Percentiles rank a stretch among this genome's conserved stretches.
phyloP scores from a whole-genome alignment of 2,797 vertebrate species.

The Iguana delicatissima region DNA sequence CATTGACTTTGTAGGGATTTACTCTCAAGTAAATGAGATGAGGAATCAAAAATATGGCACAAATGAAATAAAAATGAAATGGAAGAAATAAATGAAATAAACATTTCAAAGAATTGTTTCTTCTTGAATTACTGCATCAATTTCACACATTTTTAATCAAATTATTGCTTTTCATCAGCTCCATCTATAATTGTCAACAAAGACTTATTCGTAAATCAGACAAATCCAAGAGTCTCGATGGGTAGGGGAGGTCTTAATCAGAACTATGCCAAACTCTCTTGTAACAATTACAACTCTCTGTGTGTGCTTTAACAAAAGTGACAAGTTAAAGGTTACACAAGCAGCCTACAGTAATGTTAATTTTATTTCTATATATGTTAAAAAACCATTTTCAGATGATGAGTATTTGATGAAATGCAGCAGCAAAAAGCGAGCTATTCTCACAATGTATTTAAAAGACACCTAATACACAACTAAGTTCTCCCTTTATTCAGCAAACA shows the following conservation, averaged over 20 bases:
- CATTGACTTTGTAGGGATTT: neutral
- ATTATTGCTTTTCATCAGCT: neutral
- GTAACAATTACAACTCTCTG: conserved; percentile 37
- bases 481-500: conserved; percentile 32
- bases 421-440: neutral
- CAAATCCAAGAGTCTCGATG: conserved; percentile 40
- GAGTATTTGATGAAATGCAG: conserved; percentile 1
- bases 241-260: conserved; percentile 5
- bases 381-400: conserved; percentile 17
- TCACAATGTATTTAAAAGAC: conserved; percentile 17
- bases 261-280: conserved; percentile 37
- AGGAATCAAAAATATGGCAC: neutral
- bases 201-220: conserved; percentile 58
- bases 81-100: neutral
- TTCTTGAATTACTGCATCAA: neutral
- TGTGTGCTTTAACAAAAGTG: conserved; percentile 28
- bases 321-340: conserved; percentile 26
- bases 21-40: neutral
- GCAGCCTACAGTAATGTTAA: neutral
- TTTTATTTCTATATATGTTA: neutral
- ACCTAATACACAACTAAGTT: conserved; percentile 17
- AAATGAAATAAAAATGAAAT: too few species aligned
- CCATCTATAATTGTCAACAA: conserved; percentile 51
- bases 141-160: neutral
- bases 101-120: neutral